Conservation (phyloP, 2,888 invertebrate genomes). For the Trisateles emortualis region DNA sequence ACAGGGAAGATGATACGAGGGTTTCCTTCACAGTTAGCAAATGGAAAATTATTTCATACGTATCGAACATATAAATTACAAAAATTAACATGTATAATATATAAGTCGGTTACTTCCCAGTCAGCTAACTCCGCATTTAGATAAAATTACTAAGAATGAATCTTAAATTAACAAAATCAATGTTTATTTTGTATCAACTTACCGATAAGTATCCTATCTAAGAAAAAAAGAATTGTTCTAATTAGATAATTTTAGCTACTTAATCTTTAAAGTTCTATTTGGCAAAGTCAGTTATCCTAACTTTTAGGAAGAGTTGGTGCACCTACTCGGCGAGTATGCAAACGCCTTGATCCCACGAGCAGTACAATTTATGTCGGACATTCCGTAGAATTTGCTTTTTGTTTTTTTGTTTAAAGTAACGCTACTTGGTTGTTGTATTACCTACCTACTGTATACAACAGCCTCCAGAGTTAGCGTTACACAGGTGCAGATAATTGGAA, state of each 20-base stretch:
- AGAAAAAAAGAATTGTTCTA: background rate
- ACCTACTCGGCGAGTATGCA: constrained; percentile 77
- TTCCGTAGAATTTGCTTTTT: constrained; percentile 83
- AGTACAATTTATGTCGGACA: constrained; percentile 82
- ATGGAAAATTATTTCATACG: too few species aligned
- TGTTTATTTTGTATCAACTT: too few species aligned
- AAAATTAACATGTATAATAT: too few species aligned
- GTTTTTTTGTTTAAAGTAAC: constrained; percentile 75
- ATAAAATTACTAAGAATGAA: too few species aligned
- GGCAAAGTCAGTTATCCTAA: background rate
- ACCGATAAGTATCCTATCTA: too few species aligned
- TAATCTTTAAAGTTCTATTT: background rate
- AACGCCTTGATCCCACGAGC: constrained; percentile 79
- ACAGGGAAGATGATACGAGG: too few species aligned
- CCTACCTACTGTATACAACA: too few species aligned
- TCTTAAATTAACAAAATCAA: too few species aligned
- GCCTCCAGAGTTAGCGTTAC: constrained; percentile 40
- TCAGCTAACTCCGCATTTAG: too few species aligned
- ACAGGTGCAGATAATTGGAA: constrained; percentile 42
- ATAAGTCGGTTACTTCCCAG: too few species aligned
- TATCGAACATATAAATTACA: too few species aligned
- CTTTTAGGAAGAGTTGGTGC: constrained; percentile 25
- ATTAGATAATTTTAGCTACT: background rate
- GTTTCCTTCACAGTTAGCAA: too few species aligned
- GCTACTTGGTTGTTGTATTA: constrained; percentile 59